These are phyloP conservation scores for Nothocercus julius DNA, from an alignment of 2,113 vertebrate species.

Conservation along the genomic window DNA sequence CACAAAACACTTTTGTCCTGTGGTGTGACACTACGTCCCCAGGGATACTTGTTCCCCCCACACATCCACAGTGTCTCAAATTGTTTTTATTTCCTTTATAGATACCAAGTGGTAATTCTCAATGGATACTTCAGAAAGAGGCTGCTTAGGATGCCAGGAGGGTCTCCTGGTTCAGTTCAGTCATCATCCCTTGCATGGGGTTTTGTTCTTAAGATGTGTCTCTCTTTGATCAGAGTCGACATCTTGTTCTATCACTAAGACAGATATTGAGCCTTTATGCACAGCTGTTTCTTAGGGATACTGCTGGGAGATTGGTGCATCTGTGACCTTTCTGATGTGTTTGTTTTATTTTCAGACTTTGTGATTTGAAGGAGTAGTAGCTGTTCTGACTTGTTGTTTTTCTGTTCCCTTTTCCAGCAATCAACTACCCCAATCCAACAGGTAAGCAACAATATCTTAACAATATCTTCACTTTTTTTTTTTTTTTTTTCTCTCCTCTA, in stretches of 20 bases:
- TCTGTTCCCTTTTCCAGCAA: constrained; percentile 66
- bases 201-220: background rate
- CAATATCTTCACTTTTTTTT: background rate
- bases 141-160: background rate
- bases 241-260: background rate
- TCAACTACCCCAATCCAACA: constrained; percentile 72
- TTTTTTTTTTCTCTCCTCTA: background rate
- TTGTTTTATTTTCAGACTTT: constrained; percentile 24
- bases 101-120: background rate
- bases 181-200: background rate
- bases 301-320: background rate
- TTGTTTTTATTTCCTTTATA: background rate
- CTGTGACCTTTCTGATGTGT: background rate
- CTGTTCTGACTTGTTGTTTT: constrained; percentile 53
- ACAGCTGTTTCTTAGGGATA: background rate
- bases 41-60: background rate
- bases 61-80: background rate
- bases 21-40: accelerated
- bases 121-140: background rate
- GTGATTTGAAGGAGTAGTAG: background rate
- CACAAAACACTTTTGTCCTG: accelerated
- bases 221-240: background rate
- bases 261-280: background rate
- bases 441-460: constrained; percentile 55
- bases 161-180: background rate